Conservation (phyloP, 2,797 vertebrate genomes). For the Thripadectes ignobilis region DNA sequence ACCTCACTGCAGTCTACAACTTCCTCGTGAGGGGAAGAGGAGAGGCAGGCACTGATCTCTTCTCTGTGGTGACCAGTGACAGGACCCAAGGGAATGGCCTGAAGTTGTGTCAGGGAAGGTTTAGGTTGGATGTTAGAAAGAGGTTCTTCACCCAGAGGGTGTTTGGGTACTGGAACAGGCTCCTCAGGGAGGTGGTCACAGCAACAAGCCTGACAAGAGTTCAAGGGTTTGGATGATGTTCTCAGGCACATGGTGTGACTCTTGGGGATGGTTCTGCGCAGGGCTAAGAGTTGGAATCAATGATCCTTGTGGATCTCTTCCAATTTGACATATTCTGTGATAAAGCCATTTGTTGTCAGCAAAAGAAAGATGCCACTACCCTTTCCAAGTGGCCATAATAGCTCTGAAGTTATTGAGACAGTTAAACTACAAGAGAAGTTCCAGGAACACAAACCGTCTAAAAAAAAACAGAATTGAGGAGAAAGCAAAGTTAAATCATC, state of each 20-base stretch:
- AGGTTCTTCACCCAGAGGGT: neutral
- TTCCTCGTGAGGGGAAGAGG: neutral
- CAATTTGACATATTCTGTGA: neutral
- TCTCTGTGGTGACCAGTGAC: neutral
- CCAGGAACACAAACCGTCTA: neutral
- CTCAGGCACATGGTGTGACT: neutral
- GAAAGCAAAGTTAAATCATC: neutral
- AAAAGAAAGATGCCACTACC: neutral
- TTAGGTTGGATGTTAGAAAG: neutral
- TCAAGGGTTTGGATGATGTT: neutral
- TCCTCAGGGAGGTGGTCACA: neutral
- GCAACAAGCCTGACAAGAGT: neutral
- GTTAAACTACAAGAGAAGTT: neutral
- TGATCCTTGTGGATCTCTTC: neutral
- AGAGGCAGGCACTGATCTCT: neutral
- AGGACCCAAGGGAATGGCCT: neutral
- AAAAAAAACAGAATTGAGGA: neutral
- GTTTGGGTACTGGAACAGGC: neutral
- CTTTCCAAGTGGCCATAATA: neutral
- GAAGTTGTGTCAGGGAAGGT: neutral
- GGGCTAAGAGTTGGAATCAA: neutral
- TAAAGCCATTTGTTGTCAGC: neutral
- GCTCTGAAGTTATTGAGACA: neutral
- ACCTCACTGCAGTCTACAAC: neutral
- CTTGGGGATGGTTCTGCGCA: neutral